phyloP scores from a whole-genome alignment of 2,113 vertebrate species.

The Nerophis ophidion region DNA sequence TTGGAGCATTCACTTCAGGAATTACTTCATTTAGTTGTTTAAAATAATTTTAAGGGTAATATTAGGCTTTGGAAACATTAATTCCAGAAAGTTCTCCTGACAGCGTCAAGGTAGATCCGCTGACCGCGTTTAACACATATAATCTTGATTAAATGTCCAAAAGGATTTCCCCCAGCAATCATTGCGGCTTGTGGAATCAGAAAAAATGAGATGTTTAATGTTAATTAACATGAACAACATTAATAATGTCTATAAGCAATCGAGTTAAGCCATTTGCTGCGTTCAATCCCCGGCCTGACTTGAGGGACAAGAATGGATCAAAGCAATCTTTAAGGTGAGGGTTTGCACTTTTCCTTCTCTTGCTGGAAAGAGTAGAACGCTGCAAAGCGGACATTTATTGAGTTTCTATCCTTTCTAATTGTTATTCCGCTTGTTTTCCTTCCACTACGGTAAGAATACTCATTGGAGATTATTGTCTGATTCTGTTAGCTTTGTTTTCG shows the following conservation, averaged over 20 bases:
- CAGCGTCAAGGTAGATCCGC: not conserved
- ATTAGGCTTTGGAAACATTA: too few relatives aligned
- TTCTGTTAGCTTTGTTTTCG: not conserved
- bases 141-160: constrained; percentile 1
- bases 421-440: not conserved
- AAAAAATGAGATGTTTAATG: not conserved
- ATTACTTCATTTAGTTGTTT: too few relatives aligned
- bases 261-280: not conserved
- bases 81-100: not conserved
- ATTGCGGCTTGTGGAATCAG: not conserved
- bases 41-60: too few relatives aligned
- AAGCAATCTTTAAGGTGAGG: not conserved
- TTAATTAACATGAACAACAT: constrained; percentile 4
- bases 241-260: constrained; percentile 4
- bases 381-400: constrained; percentile 3
- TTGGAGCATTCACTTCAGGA: too few relatives aligned
- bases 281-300: not conserved
- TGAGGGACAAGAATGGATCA: not conserved
- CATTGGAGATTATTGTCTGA: not conserved
- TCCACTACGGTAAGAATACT: not conserved
- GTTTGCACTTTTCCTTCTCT: constrained; percentile 4
- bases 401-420: constrained; percentile 3
- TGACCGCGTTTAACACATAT: not conserved
- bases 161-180: not conserved
- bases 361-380: not conserved